Evolutionary conservation across 1,140 invertebrate genomes (phyloP).

Genomic region (Leptoteleia sp.): DNA sequence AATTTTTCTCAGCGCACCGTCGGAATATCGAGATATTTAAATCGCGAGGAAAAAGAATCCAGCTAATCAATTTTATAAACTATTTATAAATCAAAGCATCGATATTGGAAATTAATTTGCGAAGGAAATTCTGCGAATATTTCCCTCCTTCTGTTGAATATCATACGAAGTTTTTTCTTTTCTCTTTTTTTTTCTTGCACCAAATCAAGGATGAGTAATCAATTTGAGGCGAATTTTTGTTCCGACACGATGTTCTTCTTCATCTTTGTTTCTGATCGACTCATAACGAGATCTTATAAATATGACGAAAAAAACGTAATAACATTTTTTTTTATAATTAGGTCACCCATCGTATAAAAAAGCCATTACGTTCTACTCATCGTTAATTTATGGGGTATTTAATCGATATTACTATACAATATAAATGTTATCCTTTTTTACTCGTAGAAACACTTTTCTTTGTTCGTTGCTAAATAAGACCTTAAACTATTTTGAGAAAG

Average conservation of each 20-base stretch:
- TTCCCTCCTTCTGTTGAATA: too few relatives aligned
- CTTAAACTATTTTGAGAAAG: too few relatives aligned
- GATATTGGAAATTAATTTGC: too few relatives aligned
- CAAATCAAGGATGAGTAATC: too few relatives aligned
- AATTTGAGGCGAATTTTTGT: too few relatives aligned
- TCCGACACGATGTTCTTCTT: too few relatives aligned
- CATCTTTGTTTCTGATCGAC: neutral
- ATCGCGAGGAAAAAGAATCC: neutral
- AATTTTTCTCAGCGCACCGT: too few relatives aligned
- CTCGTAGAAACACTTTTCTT: neutral
- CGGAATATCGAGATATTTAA: neutral
- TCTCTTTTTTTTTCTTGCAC: too few relatives aligned
- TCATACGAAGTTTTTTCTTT: too few relatives aligned
- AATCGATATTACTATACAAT: constrained; percentile 14
- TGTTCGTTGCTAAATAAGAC: neutral
- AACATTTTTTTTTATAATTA: constrained; percentile 16
- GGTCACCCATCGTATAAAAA: constrained; percentile 17
- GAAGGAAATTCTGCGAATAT: too few relatives aligned
- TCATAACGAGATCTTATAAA: constrained; percentile 2
- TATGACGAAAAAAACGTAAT: constrained; percentile 7
- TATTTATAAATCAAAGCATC: too few relatives aligned
- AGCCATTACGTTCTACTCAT: neutral
- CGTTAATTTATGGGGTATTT: constrained; percentile 7
- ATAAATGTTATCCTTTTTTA: constrained; percentile 2
- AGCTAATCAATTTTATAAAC: too few relatives aligned